phyloP scores from a whole-genome alignment of 2,888 invertebrate species.

The Amphimallon solstitiale region DNA sequence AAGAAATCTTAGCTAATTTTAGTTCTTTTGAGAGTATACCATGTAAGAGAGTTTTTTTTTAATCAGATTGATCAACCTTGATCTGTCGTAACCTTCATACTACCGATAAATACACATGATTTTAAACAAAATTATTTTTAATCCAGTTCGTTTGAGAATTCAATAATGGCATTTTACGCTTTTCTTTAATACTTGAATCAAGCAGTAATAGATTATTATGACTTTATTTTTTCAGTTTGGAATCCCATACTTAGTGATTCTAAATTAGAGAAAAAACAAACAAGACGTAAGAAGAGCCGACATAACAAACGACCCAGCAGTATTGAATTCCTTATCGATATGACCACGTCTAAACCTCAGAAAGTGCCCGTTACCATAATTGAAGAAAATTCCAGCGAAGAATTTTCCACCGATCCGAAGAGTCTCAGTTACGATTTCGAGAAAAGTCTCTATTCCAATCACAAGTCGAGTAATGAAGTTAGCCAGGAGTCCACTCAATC shows the following conservation, averaged over 20 bases:
- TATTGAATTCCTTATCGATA: conserved; percentile 20
- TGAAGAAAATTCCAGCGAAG: conserved; percentile 10
- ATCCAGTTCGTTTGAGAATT: no score
- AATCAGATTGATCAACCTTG: neutral
- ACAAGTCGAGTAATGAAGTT: conserved; percentile 9
- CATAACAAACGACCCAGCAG: neutral
- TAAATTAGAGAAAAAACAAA: no score
- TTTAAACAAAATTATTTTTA: no score
- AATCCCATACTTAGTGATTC: neutral
- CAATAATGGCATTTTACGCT: no score
- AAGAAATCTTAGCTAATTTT: no score
- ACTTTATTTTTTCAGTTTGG: conserved; percentile 8
- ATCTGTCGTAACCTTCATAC: no score
- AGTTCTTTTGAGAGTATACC: no score
- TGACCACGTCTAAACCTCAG: conserved; percentile 36
- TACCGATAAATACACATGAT: no score
- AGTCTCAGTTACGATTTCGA: conserved; percentile 2
- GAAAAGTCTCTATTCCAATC: conserved; percentile 1
- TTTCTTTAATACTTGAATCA: no score
- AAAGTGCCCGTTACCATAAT: conserved; percentile 25
- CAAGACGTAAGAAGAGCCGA: neutral
- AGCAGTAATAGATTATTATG: no score
- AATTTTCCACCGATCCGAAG: neutral
- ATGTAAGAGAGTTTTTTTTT: neutral
- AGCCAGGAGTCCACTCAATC: neutral